Conservation (phyloP, 2,888 invertebrate species). For the Drosophila tripunctata region DNA sequence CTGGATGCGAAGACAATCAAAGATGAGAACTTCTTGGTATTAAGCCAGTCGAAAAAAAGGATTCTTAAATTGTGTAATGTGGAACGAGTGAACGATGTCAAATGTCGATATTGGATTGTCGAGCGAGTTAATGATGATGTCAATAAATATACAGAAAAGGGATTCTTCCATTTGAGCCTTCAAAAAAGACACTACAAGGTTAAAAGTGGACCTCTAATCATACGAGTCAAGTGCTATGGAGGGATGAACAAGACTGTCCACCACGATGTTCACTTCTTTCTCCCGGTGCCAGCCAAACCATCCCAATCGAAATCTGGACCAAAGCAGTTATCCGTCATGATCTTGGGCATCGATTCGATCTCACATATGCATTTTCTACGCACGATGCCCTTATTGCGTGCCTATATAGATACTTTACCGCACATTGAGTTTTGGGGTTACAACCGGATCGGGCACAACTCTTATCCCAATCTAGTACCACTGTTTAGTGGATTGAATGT, state of each 20-base stretch:
- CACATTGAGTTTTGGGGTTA: constrained; percentile 25
- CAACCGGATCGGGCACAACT: constrained; percentile 8
- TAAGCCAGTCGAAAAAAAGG: not conserved
- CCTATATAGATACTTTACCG: not conserved
- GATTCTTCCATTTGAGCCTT: not conserved
- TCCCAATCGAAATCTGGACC: not conserved
- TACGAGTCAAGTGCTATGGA: not conserved
- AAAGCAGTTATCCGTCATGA: constrained; percentile 8
- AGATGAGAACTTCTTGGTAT: constrained; percentile 1
- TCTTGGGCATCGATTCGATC: constrained; percentile 15
- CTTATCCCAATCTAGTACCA: constrained; percentile 14
- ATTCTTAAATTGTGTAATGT: not conserved
- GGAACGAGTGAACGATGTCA: not conserved
- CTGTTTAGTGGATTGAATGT: constrained; percentile 7
- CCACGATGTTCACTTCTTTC: constrained; percentile 19
- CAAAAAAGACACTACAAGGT: not conserved
- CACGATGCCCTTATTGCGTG: not conserved
- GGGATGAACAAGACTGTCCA: not conserved
- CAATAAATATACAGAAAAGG: not conserved
- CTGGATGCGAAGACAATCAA: not conserved
- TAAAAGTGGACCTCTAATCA: not conserved
- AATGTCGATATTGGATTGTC: not conserved
- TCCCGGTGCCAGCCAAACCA: not conserved
- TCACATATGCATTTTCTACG: constrained; percentile 17
- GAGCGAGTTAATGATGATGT: not conserved